phyloP scores from a whole-genome alignment of 2,888 invertebrate species.

The Chymomyza amoena region DNA sequence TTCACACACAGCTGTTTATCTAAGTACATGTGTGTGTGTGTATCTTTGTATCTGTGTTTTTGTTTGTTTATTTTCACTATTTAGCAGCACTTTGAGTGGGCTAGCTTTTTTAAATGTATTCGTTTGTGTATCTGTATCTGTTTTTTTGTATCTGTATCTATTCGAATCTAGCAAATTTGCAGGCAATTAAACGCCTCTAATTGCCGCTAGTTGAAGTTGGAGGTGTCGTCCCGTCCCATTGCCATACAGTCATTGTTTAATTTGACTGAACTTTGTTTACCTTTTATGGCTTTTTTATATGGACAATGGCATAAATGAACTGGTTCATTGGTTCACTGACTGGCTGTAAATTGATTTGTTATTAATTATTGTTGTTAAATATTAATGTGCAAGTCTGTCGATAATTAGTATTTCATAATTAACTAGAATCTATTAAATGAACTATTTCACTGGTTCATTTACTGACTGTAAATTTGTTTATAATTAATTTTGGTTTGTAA shows the following conservation, averaged over 20 bases:
- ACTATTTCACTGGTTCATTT: neutral
- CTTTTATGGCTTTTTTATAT: constrained; percentile 36
- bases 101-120: constrained; percentile 7
- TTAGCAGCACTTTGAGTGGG: neutral
- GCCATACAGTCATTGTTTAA: constrained; percentile 17
- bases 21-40: too few relatives aligned
- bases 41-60: too few relatives aligned
- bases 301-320: constrained; percentile 19
- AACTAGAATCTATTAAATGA: too few relatives aligned
- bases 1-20: neutral
- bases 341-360: neutral
- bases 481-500: too few relatives aligned
- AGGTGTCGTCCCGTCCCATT: constrained; percentile 24
- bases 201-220: constrained; percentile 24
- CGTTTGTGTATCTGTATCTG: neutral
- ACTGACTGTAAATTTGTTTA: too few relatives aligned
- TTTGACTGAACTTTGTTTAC: constrained; percentile 1
- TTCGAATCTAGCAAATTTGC: constrained; percentile 31
- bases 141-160: neutral
- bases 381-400: too few relatives aligned
- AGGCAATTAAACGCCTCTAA: constrained; percentile 34
- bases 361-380: too few relatives aligned
- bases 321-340: neutral
- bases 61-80: neutral
- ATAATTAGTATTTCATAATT: too few relatives aligned